Evolutionary conservation across 2,888 invertebrate species (phyloP).

Genomic region (Periphyllus acericola): DNA sequence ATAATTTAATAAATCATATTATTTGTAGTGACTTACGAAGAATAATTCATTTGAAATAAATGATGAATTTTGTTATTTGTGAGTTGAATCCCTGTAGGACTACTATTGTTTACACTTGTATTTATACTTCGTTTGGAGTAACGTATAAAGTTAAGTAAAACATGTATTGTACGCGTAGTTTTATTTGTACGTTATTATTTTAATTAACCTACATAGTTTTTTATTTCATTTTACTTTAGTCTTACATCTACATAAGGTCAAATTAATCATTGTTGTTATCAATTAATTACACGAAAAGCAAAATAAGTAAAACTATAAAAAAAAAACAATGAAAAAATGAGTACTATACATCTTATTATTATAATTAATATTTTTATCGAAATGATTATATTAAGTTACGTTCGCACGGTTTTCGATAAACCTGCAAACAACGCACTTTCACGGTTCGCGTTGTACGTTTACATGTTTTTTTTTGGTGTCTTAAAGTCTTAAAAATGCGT

Average conservation of each 20-base stretch:
- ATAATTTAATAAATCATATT: background rate
- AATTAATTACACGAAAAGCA: background rate
- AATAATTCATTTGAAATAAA: background rate
- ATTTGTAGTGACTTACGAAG: background rate
- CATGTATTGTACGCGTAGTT: background rate
- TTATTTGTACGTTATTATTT: background rate
- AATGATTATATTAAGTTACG: background rate
- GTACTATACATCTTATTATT: background rate
- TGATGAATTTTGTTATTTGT: background rate
- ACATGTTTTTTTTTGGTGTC: background rate
- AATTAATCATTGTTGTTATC: conserved; percentile 1
- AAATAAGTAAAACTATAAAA: background rate
- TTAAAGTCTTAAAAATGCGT: background rate
- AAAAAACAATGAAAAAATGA: background rate
- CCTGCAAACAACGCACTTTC: background rate
- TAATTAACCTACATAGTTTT: background rate
- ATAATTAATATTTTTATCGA: background rate
- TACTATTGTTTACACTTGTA: background rate
- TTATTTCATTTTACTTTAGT: background rate
- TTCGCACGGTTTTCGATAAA: background rate
- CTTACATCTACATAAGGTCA: conserved; percentile 13
- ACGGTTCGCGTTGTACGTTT: background rate
- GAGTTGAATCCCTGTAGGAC: background rate
- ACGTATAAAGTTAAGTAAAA: background rate
- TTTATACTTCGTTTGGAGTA: background rate